Base-by-base conservation (phyloP, 1,140 invertebrate species). In the Limonius californicus region DNA sequence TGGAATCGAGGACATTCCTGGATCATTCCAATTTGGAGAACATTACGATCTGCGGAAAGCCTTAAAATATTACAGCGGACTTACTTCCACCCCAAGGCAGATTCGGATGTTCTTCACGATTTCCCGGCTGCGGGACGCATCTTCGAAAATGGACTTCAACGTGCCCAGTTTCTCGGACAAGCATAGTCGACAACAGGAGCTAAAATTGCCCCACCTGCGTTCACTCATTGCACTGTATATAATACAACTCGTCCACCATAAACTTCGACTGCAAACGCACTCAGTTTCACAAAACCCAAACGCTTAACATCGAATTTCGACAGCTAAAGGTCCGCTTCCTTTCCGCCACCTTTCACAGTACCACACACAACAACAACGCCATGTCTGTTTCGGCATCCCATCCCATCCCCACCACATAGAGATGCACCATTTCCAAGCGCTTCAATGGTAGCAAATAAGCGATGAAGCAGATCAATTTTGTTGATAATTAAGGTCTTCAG, bases 151-250 rank as follows among this genome's bases (percentile, higher is more conserved):
- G 27, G 66, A 68, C 61, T 70, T 71, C 57, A 73, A 62, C 43
- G 66, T 58, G 27, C 70, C 68, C 14, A 57, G 43, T 35, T 64
- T 69, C n/a, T 74, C 70, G 3, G 65, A 61, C 42, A 74, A 66
- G 56, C 73, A 74, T 30, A 74, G 66, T 57, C 73, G 68, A 56
- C 73, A 74, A 63, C 71, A 72, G 45, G 64, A 59, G 54, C 61
- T 50, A 18, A 50, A 50, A 50, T 50, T 50, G 15, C 45, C 15
- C 45, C 45, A 50, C 45, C 45, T 50, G n/a, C 45, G 45, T 50
- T 50, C 45, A 50, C 16, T 19, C 45, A 50, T 50, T 18, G 9
- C 15, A n/a, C n/a, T n/a, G n/a, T n/a, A n/a, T n/a, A n/a, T n/a
- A n/a, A n/a, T n/a, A n/a, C n/a, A n/a, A n/a, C n/a, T n/a, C n/a